These are phyloP conservation scores for Danionella dracula DNA, from an alignment of 2,797 vertebrate genomes.

Conservation along the genomic window DNA sequence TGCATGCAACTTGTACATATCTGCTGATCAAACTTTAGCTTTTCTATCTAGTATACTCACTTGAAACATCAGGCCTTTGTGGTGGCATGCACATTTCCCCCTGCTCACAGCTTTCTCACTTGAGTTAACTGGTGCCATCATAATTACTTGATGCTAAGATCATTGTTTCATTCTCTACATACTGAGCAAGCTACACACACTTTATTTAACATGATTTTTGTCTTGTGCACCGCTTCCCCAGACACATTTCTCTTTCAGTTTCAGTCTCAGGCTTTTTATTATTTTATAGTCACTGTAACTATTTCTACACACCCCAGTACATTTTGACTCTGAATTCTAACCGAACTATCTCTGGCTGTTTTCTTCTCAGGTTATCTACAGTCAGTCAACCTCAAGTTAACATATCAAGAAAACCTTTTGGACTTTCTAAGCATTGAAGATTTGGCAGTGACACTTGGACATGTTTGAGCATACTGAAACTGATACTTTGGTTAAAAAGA, in stretches of 20 bases:
- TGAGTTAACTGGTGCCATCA: conserved; percentile 20
- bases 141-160: conserved; percentile 29
- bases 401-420: conserved; percentile 41
- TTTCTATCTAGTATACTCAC: not conserved
- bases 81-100: not conserved
- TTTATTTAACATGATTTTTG: too few relatives aligned
- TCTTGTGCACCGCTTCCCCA: conserved; percentile 51
- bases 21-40: not conserved
- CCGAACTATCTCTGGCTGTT: conserved; percentile 26
- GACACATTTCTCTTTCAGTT: conserved; percentile 42
- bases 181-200: not conserved
- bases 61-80: conserved; percentile 4
- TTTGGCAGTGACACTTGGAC: conserved; percentile 24
- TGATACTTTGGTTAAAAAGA: conserved; percentile 24
- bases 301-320: too few relatives aligned
- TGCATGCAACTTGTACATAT: not conserved
- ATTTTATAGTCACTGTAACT: too few relatives aligned
- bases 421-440: conserved; percentile 1
- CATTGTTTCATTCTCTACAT: conserved; percentile 5
- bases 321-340: conserved; percentile 22
- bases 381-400: conserved; percentile 56
- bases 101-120: conserved; percentile 7
- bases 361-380: conserved; percentile 57
- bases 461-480: conserved; percentile 29
- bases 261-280: too few relatives aligned